Percentiles rank a stretch among this genome's conserved stretches.
Conservation (phyloP, 2,888 invertebrate species). For the Drosophila fungiperda region DNA sequence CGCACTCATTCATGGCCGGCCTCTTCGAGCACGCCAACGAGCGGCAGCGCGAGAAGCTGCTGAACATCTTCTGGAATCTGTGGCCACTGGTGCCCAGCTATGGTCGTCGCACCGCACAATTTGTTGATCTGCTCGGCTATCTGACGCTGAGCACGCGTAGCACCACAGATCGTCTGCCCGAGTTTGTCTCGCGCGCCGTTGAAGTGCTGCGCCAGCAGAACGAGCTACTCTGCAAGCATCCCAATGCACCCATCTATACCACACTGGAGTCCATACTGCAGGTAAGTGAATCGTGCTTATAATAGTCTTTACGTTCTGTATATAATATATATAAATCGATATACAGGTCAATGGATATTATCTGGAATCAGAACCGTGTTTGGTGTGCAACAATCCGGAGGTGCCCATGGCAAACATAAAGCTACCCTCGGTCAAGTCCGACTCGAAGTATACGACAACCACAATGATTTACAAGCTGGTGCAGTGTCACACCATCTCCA, state of each 20-base stretch:
- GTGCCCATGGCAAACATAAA: conserved; percentile 96
- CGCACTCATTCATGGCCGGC: conserved; percentile 93
- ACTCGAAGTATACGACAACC: conserved; percentile 98
- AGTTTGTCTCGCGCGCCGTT: conserved; percentile 94
- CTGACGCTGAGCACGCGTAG: conserved; percentile 94
- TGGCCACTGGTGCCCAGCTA: conserved; percentile 96
- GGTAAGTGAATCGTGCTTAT: conserved; percentile 83
- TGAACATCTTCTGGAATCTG: conserved; percentile 94
- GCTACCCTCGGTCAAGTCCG: conserved; percentile 96
- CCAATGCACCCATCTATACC: conserved; percentile 96
- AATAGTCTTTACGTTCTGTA: neutral
- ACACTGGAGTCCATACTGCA: conserved; percentile 97
- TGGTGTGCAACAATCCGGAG: conserved; percentile 99
- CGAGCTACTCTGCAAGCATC: conserved; percentile 94
- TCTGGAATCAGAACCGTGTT: conserved; percentile 97
- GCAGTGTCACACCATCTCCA: conserved; percentile 97
- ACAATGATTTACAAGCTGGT: conserved; percentile 98
- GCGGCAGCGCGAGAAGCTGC: conserved; percentile 91
- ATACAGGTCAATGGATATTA: conserved; percentile 97
- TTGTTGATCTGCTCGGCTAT: conserved; percentile 97
- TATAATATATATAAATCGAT: neutral
- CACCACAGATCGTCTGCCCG: conserved; percentile 88
- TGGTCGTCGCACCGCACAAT: conserved; percentile 97
- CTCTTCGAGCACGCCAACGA: conserved; percentile 93
- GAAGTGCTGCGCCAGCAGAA: conserved; percentile 95